Conservation (phyloP, 2,113 vertebrate species). For the Regulus satrapa region DNA sequence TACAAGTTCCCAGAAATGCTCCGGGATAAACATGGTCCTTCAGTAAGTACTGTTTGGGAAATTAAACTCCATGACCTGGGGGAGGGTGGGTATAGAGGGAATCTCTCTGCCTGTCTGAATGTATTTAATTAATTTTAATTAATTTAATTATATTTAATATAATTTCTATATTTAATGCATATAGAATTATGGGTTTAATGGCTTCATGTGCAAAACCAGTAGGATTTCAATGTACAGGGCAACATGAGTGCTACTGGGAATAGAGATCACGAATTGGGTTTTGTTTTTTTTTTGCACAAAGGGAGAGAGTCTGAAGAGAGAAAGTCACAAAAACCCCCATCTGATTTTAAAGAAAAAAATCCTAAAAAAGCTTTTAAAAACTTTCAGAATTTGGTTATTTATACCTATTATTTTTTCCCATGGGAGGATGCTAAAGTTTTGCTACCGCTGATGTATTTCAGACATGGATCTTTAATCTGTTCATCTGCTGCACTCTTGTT, state of each 20-base stretch:
- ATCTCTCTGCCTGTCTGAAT: neutral
- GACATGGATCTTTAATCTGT: neutral
- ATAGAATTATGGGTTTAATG: neutral
- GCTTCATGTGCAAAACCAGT: neutral
- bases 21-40: accelerated
- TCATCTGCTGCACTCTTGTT: neutral
- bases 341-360: neutral
- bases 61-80: neutral
- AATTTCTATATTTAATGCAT: too few relatives aligned
- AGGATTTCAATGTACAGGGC: neutral
- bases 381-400: neutral
- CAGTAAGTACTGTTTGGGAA: neutral
- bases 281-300: neutral
- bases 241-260: accelerated
- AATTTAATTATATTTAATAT: too few relatives aligned
- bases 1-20: conserved; percentile 1
- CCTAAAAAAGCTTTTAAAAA: neutral
- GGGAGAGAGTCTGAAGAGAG: neutral
- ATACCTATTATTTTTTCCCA: neutral
- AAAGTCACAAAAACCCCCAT: accelerated
- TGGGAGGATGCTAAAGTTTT: neutral
- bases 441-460: neutral
- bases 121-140: too few relatives aligned
- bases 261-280: accelerated
- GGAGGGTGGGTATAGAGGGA: neutral